Evolutionary conservation across 2,888 invertebrate species (phyloP).

Genomic region (Lasioglossum vierecki): DNA sequence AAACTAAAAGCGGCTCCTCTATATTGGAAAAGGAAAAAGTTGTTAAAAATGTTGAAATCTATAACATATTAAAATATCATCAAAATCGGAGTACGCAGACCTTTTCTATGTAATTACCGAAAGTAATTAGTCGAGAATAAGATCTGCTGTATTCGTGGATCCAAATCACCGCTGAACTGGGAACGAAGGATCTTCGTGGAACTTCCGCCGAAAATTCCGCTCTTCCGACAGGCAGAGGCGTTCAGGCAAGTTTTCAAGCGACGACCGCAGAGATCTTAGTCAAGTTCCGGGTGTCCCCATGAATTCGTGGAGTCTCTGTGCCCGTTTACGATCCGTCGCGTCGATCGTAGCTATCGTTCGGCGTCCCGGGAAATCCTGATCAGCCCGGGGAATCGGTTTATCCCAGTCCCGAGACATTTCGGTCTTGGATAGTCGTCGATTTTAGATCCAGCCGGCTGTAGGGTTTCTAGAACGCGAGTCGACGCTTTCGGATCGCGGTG

Average conservation of each 20-base stretch:
- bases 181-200: background rate
- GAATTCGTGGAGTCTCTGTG: background rate
- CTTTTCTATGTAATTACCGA: too few species aligned
- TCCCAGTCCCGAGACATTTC: conserved; percentile 13
- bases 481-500: conserved; percentile 32
- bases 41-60: too few species aligned
- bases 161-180: background rate
- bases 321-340: conserved; percentile 26
- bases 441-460: background rate
- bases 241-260: background rate
- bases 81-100: too few species aligned
- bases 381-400: conserved; percentile 32
- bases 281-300: background rate
- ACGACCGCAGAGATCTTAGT: background rate
- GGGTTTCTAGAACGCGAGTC: conserved; percentile 14
- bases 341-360: conserved; percentile 15
- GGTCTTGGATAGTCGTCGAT: background rate
- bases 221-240: background rate
- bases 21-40: too few species aligned
- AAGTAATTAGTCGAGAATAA: too few species aligned
- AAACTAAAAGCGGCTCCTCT: too few species aligned
- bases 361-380: conserved; percentile 24
- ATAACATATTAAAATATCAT: too few species aligned
- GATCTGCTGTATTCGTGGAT: background rate
- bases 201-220: too few species aligned